Percentiles rank a stretch among this genome's conserved stretches.
Conservation (phyloP, 2,113 vertebrate species). For the Melanocharis versteri region DNA sequence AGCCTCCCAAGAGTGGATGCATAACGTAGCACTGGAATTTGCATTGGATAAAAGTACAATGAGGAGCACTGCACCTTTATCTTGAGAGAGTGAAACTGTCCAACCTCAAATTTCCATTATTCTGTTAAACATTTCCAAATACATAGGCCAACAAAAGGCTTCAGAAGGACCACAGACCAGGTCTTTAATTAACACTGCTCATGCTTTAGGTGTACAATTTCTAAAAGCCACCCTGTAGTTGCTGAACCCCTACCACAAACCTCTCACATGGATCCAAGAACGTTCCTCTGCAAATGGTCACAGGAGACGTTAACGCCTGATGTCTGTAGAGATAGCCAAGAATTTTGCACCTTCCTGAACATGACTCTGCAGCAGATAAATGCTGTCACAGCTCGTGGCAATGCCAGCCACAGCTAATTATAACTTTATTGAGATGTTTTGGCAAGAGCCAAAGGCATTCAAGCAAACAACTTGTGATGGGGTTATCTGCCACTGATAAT, state of each 20-base stretch:
- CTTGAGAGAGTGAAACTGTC: not conserved
- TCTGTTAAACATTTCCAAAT: slow-evolving; percentile 10
- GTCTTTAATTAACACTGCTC: not conserved
- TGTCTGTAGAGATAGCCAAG: not conserved
- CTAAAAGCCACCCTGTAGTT: not conserved
- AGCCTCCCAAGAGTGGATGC: not conserved
- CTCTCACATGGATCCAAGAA: not conserved
- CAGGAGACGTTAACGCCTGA: not conserved
- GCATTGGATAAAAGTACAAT: not conserved
- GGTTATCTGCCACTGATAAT: not conserved
- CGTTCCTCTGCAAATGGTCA: not conserved
- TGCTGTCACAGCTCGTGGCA: not conserved
- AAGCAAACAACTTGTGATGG: not conserved
- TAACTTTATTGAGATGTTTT: slow-evolving; percentile 50
- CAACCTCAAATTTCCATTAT: not conserved
- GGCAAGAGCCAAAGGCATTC: not conserved
- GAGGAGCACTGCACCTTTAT: not conserved
- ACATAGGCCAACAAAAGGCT: not conserved
- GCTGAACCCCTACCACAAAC: not conserved
- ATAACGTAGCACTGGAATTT: not conserved
- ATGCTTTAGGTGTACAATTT: not conserved
- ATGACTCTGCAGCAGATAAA: slow-evolving; percentile 39
- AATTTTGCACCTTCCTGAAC: slow-evolving; percentile 56
- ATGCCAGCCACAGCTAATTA: slow-evolving; percentile 45
- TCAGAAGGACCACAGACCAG: not conserved